Evolutionary conservation across 2,113 vertebrate species (phyloP), one percentile per base, ranked within the genome.

Genomic region (Oreochromis tanganicae): DNA sequence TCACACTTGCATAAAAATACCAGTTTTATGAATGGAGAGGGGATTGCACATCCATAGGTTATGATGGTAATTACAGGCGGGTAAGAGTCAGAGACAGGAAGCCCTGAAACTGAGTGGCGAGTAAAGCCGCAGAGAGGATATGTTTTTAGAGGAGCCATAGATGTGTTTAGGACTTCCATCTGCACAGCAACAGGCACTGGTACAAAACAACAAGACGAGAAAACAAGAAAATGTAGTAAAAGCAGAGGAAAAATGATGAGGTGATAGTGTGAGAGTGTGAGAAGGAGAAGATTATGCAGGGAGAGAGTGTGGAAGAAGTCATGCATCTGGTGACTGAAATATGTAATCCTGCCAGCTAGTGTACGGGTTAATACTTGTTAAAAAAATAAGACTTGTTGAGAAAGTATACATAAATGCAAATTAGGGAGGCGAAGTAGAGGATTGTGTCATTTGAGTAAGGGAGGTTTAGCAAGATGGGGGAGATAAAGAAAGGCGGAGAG

Each of bases 121-220:
- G 92, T 61, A 89, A 94, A 94, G 94, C 93, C 94, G 4, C 93
- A 94, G 90, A 88, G 93, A 94, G 90, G 91, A 91, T 89, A 82
- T 93, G 91, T 94, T 95, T 95, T 94, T 85, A 85, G 93, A 93
- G 87, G 85, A 86, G 84, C 91, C 89, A 88, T 94, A 87, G 90
- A 91, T 86, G 90, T 94, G 89, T 90, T 89, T 75, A 85, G 86
- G 90, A 82, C 88, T 84, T 88, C 83, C 88, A 87, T 82, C 87
- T 85, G 13, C 91, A 91, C 87, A 92, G 93, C 89, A 94, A 95
- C 93, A 88, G 89, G 87, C 91, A 84, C n/a, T 2, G 21, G 32
- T 84, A 93, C 93, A 92, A 92, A 92, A 95, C 89, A 95, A 90
- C 85, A 87, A 84, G 85, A 11, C 1, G 24, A 56, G 78, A 89